A percentile compares a stretch with the other conserved stretches of the same genome.
These are phyloP conservation scores for Corythornis leucogaster DNA, from an alignment of 2,797 vertebrate genomes.

Conservation along the genomic window DNA sequence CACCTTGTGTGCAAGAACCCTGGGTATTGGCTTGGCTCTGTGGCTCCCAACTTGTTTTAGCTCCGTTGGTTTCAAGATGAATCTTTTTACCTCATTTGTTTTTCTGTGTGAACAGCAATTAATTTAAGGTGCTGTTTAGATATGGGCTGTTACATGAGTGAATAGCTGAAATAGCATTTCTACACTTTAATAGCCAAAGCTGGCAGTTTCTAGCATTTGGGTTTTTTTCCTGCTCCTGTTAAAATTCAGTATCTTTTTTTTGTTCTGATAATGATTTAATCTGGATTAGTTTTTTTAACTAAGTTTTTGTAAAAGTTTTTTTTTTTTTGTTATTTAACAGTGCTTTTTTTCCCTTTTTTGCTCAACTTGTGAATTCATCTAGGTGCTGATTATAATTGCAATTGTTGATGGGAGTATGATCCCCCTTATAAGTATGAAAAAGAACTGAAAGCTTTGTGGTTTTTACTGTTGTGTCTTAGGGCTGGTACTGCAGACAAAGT, in stretches of 20 bases:
- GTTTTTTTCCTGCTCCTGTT: neutral
- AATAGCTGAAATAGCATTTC: neutral
- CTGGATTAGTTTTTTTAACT: neutral
- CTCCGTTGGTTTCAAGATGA: neutral
- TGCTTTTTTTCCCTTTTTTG: neutral
- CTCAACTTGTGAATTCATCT: neutral
- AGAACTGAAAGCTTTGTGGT: neutral
- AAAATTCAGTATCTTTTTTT: neutral
- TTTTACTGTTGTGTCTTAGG: neutral
- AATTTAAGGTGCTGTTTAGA: neutral
- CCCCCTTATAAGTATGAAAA: neutral
- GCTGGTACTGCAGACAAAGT: neutral
- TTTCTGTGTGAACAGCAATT: neutral
- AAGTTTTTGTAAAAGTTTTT: neutral
- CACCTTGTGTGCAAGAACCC: neutral
- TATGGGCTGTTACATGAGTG: rapidly evolving
- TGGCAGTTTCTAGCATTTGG: neutral
- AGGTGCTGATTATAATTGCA: neutral
- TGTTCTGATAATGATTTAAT: neutral
- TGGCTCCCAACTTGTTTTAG: neutral
- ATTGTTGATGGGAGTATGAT: neutral
- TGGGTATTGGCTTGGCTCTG: rapidly evolving
- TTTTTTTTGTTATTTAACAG: neutral
- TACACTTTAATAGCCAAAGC: neutral
- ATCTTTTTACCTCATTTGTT: rapidly evolving